phyloP scores from a whole-genome alignment of 2,888 invertebrate species.

The Stratiomys singularior region DNA sequence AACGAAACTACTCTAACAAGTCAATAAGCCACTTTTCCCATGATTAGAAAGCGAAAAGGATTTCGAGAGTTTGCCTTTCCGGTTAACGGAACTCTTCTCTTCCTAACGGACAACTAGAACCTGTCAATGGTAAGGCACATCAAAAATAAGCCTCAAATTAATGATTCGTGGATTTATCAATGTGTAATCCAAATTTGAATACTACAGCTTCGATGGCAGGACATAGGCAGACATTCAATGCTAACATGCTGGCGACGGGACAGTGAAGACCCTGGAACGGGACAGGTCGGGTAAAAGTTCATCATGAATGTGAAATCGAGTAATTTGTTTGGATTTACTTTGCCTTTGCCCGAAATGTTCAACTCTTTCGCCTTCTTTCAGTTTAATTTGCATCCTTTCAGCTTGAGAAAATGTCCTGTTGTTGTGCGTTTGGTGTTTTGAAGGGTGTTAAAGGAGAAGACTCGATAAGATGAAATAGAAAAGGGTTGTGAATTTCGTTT shows the following conservation, averaged over 20 bases:
- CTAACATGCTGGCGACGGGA: conserved; percentile 45
- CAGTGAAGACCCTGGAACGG: conserved; percentile 43
- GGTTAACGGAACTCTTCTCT: conserved; percentile 34
- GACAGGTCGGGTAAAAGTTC: conserved; percentile 42
- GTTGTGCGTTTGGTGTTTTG: neutral
- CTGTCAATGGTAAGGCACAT: conserved; percentile 50
- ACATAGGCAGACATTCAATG: neutral
- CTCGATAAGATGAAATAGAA: neutral
- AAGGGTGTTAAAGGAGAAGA: conserved; percentile 20
- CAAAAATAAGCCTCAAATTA: conserved; percentile 57
- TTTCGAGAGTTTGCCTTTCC: conserved; percentile 16
- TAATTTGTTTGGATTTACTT: conserved; percentile 48
- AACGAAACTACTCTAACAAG: conserved; percentile 7
- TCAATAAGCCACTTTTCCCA: conserved; percentile 39
- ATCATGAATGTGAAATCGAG: conserved; percentile 46
- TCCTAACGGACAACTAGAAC: conserved; percentile 41
- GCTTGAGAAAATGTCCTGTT: conserved; percentile 32
- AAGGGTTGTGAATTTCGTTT: conserved; percentile 3
- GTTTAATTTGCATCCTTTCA: conserved; percentile 32
- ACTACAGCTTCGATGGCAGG: neutral
- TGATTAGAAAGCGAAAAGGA: conserved; percentile 44
- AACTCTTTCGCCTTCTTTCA: conserved; percentile 34
- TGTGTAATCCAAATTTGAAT: conserved; percentile 46
- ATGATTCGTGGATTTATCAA: conserved; percentile 58
- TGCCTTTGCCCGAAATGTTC: conserved; percentile 39